A percentile compares a stretch with the other conserved stretches of the same genome.
Evolutionary conservation across 2,113 vertebrate species (phyloP).

Genomic region (Forbesichthys papilliferus): DNA sequence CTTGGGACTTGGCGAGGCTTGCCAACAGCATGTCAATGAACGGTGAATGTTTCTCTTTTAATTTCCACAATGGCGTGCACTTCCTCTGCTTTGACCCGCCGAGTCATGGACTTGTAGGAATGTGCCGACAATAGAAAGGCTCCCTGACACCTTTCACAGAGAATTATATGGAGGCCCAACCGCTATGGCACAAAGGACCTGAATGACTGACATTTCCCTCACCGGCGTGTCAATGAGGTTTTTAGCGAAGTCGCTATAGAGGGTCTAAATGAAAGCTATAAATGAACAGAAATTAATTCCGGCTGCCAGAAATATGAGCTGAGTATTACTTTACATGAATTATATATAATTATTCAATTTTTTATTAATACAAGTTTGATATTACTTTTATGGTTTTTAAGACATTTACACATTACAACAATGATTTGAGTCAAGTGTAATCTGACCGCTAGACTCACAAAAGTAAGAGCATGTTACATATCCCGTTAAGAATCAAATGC

Average conservation of each 20-base stretch:
- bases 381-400: not conserved
- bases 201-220: conserved; percentile 12
- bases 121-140: conserved; percentile 11
- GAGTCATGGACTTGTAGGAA: not conserved
- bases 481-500: not conserved
- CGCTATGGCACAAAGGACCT: conserved; percentile 6
- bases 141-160: conserved; percentile 8
- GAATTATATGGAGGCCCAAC: conserved; percentile 8
- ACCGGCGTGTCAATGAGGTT: not conserved
- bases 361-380: not conserved
- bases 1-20: conserved; percentile 7
- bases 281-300: not conserved
- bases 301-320: too few species aligned
- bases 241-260: not conserved
- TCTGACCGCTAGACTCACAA: not conserved
- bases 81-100: not conserved
- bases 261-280: not conserved
- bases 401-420: not conserved
- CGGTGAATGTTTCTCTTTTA: conserved; percentile 4
- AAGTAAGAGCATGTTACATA: not conserved
- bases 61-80: not conserved
- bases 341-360: not conserved
- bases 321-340: not conserved
- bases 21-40: conserved; percentile 24
- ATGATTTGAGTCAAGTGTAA: not conserved